Base-by-base conservation (phyloP, 2,113 vertebrate genomes). In the Antigone vipio region DNA sequence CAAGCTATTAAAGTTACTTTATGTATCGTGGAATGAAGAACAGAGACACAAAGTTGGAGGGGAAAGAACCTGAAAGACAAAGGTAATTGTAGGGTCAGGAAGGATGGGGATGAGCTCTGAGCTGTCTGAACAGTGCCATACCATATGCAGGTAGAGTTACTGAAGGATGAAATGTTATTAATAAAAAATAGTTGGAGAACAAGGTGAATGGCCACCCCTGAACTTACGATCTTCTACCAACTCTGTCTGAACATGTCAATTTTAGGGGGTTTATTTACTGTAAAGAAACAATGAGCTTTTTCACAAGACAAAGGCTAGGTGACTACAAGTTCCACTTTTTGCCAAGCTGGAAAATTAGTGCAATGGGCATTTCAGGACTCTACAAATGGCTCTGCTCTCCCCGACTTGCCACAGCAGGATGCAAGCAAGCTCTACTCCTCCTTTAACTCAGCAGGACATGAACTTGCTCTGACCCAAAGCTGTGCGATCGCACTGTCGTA, bases 401-500 rank as follows among this genome's bases (percentile, higher is more conserved):
- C 63, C 6, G 9, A 4, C 34, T 32, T 23, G 32, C 23, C 1
- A 1, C 74, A 75, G 67, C 40, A 42, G 59, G 30, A 17, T 27
- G 26, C 3, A 2, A 62, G 32, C 14, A 49, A 80, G 55, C 68
- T n/a, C 81, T 52, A 62, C 29, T 75, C 24, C 24, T 75, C 24
- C 26, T 52, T 24, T 35, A 12, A 32, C 38, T 63, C 29, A 5
- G 26, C 30, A 30, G 64, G 58, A 60, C 19, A 13, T 7, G 30
- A 76, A 59, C 58, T 38, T 13, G 18, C 58, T 49, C n/a, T 10
- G 11, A 24, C 17, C 13, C 38, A 9, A 15, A 12, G 10, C 2
- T 14, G 6, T 8, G 34, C 1, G 2, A 19, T 1, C 19, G 47
- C 47, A 4, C 2, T 1, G 9, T 9, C 1, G 0, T 45, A 27